A percentile compares a stretch with the other conserved stretches of the same genome.
Conservation (phyloP, 2,113 vertebrate species). For the Scalopus aquaticus region DNA sequence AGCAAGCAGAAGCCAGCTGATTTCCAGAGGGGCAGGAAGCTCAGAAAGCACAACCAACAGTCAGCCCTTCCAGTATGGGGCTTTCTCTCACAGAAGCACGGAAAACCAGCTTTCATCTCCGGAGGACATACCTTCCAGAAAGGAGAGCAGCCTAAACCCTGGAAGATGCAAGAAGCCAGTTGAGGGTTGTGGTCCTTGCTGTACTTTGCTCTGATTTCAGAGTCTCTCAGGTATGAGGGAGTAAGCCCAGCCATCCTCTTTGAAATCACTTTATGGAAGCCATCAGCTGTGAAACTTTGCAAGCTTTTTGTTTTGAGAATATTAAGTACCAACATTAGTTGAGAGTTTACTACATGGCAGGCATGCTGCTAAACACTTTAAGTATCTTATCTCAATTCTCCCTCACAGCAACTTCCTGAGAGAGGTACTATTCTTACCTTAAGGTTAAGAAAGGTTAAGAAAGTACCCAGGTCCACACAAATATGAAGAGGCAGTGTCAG, state of each 20-base stretch:
- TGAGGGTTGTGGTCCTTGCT: fast-evolving
- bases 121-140: neutral
- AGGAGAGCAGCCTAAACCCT: neutral
- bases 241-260: neutral
- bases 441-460: neutral
- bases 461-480: neutral
- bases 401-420: neutral
- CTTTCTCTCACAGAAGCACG: neutral
- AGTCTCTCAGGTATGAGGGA: neutral
- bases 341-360: neutral
- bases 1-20: neutral
- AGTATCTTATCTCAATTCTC: neutral
- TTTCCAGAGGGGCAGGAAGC: constrained; percentile 29
- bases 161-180: neutral
- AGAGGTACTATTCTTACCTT: neutral
- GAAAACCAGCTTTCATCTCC: neutral
- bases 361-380: neutral
- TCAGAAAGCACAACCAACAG: neutral
- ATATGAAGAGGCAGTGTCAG: neutral
- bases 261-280: neutral
- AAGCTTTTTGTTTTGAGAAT: neutral
- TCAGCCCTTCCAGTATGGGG: neutral
- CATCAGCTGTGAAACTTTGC: neutral
- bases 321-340: neutral
- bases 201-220: neutral